Evolutionary conservation across 2,888 invertebrate genomes (phyloP).

Genomic region (Heliothis peltigera): DNA sequence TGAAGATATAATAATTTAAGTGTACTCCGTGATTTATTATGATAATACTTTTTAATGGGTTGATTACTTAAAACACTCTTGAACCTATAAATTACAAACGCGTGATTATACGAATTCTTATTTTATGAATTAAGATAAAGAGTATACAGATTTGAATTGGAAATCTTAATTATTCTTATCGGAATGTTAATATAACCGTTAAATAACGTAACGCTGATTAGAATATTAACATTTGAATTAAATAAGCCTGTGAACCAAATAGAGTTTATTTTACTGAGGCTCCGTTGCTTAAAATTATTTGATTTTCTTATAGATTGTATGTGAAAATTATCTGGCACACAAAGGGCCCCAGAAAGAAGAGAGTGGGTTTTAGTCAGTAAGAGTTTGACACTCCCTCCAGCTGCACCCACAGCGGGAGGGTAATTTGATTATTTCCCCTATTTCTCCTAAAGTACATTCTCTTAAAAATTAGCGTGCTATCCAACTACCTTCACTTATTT

Average conservation of each 20-base stretch:
- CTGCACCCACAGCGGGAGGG: too few relatives aligned
- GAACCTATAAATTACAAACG: conserved; percentile 33
- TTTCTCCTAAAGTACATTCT: too few relatives aligned
- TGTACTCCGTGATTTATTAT: conserved; percentile 27
- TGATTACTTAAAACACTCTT: conserved; percentile 18
- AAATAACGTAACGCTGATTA: conserved; percentile 42
- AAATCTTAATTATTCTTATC: conserved; percentile 49
- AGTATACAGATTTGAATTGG: conserved; percentile 43
- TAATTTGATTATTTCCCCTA: too few relatives aligned
- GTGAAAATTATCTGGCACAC: too few relatives aligned
- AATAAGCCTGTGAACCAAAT: conserved; percentile 53
- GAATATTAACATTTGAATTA: conserved; percentile 45
- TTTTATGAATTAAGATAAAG: conserved; percentile 40
- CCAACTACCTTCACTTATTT: too few relatives aligned
- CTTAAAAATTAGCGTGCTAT: too few relatives aligned
- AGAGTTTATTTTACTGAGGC: conserved; percentile 7
- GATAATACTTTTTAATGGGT: conserved; percentile 22
- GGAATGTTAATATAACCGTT: conserved; percentile 41
- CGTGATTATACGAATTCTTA: conserved; percentile 37
- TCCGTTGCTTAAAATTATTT: conserved; percentile 27
- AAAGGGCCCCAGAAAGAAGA: too few relatives aligned
- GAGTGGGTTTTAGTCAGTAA: too few relatives aligned
- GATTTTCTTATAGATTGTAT: too few relatives aligned
- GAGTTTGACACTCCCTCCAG: too few relatives aligned
- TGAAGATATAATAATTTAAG: not conserved